Evolutionary conservation across 2,113 vertebrate genomes (phyloP), one percentile per base, ranked within the genome.

Genomic region (Hippolais icterina): DNA sequence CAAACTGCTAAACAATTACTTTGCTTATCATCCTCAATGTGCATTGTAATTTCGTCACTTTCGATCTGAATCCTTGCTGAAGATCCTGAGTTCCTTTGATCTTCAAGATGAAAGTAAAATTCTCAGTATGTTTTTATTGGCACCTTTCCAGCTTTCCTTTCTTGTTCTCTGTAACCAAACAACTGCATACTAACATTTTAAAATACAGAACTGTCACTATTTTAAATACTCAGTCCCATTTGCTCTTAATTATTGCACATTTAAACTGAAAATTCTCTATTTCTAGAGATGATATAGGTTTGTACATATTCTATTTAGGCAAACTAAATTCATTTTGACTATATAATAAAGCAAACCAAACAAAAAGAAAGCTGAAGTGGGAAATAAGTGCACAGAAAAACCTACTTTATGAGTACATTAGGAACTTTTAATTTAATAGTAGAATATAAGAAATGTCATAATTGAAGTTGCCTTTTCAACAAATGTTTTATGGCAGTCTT

Each of bases 81-180:
- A 92, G 91, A 94, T 91, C 28, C 6, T 71, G 47, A 12, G 5
- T 75, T 77, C 11, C 33, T 96, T 95, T 96, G 81, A 89, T 97
- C 75, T 93, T 79, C 20, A 6, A 70, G 90, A 96, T 90, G 83
- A 88, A 96, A 96, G 76, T 79, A 83, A 94, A 83, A 59, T 72
- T 93, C n/a, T n/a, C 24, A 81, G 53, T 72, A 87, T 63, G 47
- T 47, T 75, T 94, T 86, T 86, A 59, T 35, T 94, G 53, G 63
- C 79, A 74, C 28, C 8, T 70, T 91, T 95, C 81, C 81, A 92
- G 31, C 46, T 87, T 81, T 68, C 11, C 35, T 91, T 83, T 71
- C 47, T 78, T 82, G 20, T 61, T 89, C 56, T 78, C 31, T 89
- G 9, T 75, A 92, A 68, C 69, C 37, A 93, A 95, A 95, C 31